phyloP scores from a whole-genome alignment of 2,113 vertebrate species.

The Muntiacus reevesi region DNA sequence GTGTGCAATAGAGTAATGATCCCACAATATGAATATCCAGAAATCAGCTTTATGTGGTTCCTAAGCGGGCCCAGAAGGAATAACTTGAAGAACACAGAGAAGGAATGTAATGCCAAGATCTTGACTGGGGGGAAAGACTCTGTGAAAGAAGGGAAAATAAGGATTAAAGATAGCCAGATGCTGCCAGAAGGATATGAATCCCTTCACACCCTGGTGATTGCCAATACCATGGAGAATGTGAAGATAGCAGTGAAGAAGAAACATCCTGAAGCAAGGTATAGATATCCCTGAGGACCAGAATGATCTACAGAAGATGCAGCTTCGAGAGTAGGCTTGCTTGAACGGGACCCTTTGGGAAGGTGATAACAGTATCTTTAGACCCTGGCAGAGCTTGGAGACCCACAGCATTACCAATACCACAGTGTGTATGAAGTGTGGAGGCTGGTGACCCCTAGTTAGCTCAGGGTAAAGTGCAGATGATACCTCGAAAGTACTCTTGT shows the following conservation, averaged over 20 bases:
- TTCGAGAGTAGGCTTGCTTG: slow-evolving; percentile 91
- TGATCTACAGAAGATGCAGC: slow-evolving; percentile 94
- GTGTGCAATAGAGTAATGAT: slow-evolving; percentile 98
- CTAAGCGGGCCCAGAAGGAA: slow-evolving; percentile 95
- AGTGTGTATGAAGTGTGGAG: slow-evolving; percentile 93
- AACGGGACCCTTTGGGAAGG: slow-evolving; percentile 92
- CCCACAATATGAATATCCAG: slow-evolving; percentile 94
- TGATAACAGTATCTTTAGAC: slow-evolving; percentile 90
- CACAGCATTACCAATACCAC: slow-evolving; percentile 95
- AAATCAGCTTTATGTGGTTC: slow-evolving; percentile 94
- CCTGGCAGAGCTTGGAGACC: slow-evolving; percentile 92
- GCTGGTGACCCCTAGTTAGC: slow-evolving; percentile 37
- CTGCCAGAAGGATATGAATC: slow-evolving; percentile 94
- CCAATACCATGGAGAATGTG: slow-evolving; percentile 98
- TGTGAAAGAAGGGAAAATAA: slow-evolving; percentile 96
- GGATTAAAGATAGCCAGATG: slow-evolving; percentile 97
- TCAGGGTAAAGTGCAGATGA: background rate
- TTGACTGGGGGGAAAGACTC: slow-evolving; percentile 97
- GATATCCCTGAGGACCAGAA: slow-evolving; percentile 97
- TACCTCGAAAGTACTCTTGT: background rate
- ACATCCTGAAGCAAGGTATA: slow-evolving; percentile 95
- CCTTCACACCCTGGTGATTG: slow-evolving; percentile 93
- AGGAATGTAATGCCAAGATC: slow-evolving; percentile 97
- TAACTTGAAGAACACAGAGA: slow-evolving; percentile 96
- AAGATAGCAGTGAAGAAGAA: slow-evolving; percentile 95